Evolutionary conservation across 2,797 vertebrate genomes (phyloP), one percentile per base, ranked within the genome.

Genomic region (Argentina silus): DNA sequence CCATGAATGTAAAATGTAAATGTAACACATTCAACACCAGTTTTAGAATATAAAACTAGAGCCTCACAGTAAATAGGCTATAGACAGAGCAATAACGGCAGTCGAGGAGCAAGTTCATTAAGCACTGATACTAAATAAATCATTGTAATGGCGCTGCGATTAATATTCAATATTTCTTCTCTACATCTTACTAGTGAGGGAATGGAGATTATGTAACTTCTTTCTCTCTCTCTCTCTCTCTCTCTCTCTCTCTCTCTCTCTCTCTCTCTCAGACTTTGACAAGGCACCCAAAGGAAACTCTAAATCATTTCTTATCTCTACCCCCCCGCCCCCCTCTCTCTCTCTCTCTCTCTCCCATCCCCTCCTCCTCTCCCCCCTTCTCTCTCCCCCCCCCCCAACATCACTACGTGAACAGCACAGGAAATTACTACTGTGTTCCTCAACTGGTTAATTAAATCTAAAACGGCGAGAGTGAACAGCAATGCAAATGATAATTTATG

Each of bases 91-190:
- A 15, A 55, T 67, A 36, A 57, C 50, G 9, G 45, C 57, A 47
- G 11, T 36, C n/a, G 66, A 17, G 55, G 50, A 67, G 2, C 17
- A 12, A 19, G 48, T 66, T 51, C 47, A 51, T 73, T 57, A 55
- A 73, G 42, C 44, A 64, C 27, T 21, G 12, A 59, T 67, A 15
- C 51, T 71, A 23, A 78, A 78, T 73, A 76, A 78, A 64, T 72
- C 1, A 76, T 73, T 36, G 48, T 65, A 69, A 73, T 67, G 42
- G 63, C 69, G 17, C 7, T 14, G 17, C 75, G 12, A 67, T 72
- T 62, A 15, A 70, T 78, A 81, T 72, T 68, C 44, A 66, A 53
- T 48, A 2, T 2, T 7, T 55, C 21, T 7, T 2, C 6, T 55
- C 21, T 7, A 43, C n/a, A 62, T 69, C 42, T 68, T 66, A 14